A percentile compares a stretch with the other conserved stretches of the same genome.
Conservation (phyloP, 2,113 vertebrate species). For the Probosciger aterrimus region DNA sequence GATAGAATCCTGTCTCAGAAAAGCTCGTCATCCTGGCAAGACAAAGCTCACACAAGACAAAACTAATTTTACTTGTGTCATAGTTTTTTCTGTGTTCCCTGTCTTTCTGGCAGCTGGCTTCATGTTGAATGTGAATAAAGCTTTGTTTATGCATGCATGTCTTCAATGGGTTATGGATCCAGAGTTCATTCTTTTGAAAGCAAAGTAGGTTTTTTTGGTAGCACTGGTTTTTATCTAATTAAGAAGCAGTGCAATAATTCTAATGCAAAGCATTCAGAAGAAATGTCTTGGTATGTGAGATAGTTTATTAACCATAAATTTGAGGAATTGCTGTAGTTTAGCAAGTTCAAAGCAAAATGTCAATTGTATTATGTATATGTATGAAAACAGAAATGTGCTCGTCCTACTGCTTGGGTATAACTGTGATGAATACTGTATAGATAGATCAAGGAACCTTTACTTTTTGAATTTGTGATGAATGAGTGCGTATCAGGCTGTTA, state of each 20-base stretch:
- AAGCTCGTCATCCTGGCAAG: slow-evolving; percentile 73
- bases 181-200: slow-evolving; percentile 24
- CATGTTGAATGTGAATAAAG: slow-evolving; percentile 56
- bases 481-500: slow-evolving; percentile 31
- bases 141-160: slow-evolving; percentile 40
- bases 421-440: neutral
- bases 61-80: slow-evolving; percentile 82
- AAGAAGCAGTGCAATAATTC: neutral
- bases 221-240: neutral
- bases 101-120: slow-evolving; percentile 71
- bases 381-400: neutral
- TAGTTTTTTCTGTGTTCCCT: slow-evolving; percentile 73
- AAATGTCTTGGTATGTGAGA: neutral
- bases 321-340: neutral
- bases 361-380: neutral
- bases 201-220: neutral
- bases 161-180: slow-evolving; percentile 9
- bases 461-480: slow-evolving; percentile 39
- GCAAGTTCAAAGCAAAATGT: neutral
- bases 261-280: neutral
- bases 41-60: slow-evolving; percentile 65
- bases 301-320: slow-evolving; percentile 3
- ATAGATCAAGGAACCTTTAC: slow-evolving; percentile 18
- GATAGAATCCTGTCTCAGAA: slow-evolving; percentile 80
- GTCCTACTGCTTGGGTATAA: neutral